Percentiles rank a stretch among this genome's conserved stretches.
These are phyloP conservation scores for Ischnus inquisitorius DNA, from an alignment of 2,888 invertebrate species.

Conservation along the genomic window DNA sequence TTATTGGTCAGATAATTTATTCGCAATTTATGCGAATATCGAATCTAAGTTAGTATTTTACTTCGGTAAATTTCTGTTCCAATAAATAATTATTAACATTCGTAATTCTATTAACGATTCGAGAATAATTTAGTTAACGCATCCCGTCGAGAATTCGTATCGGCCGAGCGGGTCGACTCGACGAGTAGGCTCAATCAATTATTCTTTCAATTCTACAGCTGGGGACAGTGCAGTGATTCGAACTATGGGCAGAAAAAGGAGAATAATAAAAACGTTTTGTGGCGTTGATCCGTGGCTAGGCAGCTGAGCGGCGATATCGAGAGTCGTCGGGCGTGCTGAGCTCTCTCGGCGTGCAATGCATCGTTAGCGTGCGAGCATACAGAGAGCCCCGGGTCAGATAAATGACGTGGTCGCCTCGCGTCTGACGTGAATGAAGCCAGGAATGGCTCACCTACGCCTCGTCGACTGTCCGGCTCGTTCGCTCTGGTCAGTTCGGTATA, in stretches of 20 bases:
- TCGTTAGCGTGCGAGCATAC: slow-evolving; percentile 79
- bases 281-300: slow-evolving; percentile 55
- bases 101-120: background rate
- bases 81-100: background rate
- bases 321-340: slow-evolving; percentile 63
- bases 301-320: slow-evolving; percentile 67
- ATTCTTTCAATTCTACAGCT: slow-evolving; percentile 39
- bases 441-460: slow-evolving; percentile 77
- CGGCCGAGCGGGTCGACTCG: background rate
- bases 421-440: slow-evolving; percentile 84
- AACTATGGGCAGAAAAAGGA: slow-evolving; percentile 24
- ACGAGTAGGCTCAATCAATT: slow-evolving; percentile 23
- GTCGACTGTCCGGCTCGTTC: slow-evolving; percentile 48
- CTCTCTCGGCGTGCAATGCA: slow-evolving; percentile 77
- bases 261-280: slow-evolving; percentile 59
- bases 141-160: slow-evolving; percentile 1
- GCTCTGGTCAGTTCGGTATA: slow-evolving; percentile 47
- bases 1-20: background rate
- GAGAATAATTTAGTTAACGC: background rate
- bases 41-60: background rate
- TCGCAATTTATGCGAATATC: background rate
- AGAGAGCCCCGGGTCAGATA: slow-evolving; percentile 78
- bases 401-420: slow-evolving; percentile 82
- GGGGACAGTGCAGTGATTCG: slow-evolving; percentile 35
- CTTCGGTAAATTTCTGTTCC: background rate